A percentile compares a stretch with the other conserved stretches of the same genome.
Evolutionary conservation across 2,797 vertebrate species (phyloP).

Genomic region (Borostomias antarcticus): DNA sequence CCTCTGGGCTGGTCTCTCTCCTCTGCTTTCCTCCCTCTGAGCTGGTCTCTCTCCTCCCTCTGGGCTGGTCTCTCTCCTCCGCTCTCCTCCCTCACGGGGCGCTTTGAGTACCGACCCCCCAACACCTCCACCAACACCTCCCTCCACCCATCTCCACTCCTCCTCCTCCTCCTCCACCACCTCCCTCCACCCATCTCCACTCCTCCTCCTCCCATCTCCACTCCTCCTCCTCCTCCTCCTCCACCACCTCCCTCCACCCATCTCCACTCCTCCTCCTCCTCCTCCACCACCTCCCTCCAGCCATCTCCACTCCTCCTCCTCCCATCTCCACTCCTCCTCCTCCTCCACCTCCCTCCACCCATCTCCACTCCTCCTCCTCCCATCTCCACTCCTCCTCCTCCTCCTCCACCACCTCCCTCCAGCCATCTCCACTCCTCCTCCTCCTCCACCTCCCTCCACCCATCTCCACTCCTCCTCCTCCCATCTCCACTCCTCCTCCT

Average conservation of each 20-base stretch:
- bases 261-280: background rate
- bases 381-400: too few species aligned
- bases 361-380: background rate
- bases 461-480: background rate
- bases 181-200: background rate
- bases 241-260: too few species aligned
- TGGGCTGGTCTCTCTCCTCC: background rate
- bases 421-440: too few species aligned
- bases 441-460: too few species aligned
- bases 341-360: background rate
- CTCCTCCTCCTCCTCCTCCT: constrained; percentile 11
- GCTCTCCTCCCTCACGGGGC: background rate
- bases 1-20: background rate
- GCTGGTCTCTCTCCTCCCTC: background rate
- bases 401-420: too few species aligned
- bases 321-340: too few species aligned
- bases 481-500: background rate
- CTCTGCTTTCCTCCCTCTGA: background rate
- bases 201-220: constrained; percentile 22
- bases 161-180: background rate
- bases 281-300: background rate
- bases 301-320: background rate
- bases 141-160: background rate
- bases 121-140: background rate
- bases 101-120: too few species aligned